Conservation (phyloP, 1,140 invertebrate species). For the Bombus difficillimus region DNA sequence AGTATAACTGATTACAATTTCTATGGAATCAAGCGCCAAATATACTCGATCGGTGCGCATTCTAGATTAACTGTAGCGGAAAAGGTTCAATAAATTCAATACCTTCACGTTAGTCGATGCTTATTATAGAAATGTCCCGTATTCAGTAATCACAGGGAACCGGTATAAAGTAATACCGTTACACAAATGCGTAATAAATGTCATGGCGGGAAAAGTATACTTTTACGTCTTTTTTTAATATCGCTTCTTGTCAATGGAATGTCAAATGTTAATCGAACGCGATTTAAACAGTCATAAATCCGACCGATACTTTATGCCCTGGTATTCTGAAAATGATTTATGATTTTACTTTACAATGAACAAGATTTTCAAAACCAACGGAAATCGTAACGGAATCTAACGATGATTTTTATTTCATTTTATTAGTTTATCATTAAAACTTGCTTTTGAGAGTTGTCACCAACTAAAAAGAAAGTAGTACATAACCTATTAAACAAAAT, state of each 20-base stretch:
- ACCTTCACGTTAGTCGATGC: constrained; percentile 48
- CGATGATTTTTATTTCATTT: background rate
- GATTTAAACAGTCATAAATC: background rate
- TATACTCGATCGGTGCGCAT: constrained; percentile 37
- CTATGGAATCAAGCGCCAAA: background rate
- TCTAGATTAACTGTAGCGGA: background rate
- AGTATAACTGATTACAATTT: background rate
- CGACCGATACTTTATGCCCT: no score
- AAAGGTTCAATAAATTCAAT: constrained; percentile 37
- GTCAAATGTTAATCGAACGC: background rate
- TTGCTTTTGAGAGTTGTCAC: background rate
- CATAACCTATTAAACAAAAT: no score
- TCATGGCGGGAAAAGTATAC: constrained; percentile 18
- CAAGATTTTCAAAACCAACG: background rate
- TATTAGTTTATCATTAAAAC: background rate
- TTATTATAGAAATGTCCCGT: constrained; percentile 46
- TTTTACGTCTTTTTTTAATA: constrained; percentile 8
- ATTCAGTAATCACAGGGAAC: constrained; percentile 31
- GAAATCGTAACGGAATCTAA: background rate
- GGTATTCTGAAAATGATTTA: background rate
- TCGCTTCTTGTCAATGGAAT: background rate
- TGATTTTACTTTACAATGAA: background rate
- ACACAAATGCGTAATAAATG: constrained; percentile 50
- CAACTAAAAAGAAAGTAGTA: background rate
- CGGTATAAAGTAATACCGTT: constrained; percentile 46